Evolutionary conservation across 1,140 invertebrate genomes (phyloP), one percentile per base, ranked within the genome.

Genomic region (Armadillidium nasatum): DNA sequence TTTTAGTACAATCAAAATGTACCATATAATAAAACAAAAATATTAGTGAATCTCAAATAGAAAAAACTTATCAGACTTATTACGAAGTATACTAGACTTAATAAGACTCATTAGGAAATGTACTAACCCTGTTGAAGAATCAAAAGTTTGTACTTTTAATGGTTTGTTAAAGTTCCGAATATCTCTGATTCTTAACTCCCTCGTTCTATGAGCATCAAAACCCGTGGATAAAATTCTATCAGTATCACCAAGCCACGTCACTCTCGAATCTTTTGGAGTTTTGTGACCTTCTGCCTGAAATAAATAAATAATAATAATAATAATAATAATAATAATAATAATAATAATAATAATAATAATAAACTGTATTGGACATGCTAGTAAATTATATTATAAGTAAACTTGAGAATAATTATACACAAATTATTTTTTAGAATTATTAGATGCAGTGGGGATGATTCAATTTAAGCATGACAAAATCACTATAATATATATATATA

Each of bases 111-210:
- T 33, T 6, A 33, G 2, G 6, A 3, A 33, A 33, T 33, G 6
- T 33, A 33, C 83, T 85, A 85, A 89, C 89, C 94, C 94, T 45
- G 93, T 95, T n/a, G 93, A 95, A 80, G 92, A 93, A 84, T 96
- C 94, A 80, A 95, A 85, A 81, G 90, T 90, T 19, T 94, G 82
- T 0, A 90, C 90, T 83, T 92, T 94, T 71, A 95, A 89, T 0
- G 92, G 89, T 75, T 90, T 88, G 0, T 86, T 87, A 74, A 96
- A 88, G 82, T 94, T 95, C 76, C 94, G 88, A 54, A 94, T 84
- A 85, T 97, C 95, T 60, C 94, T 89, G 74, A 97, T 90, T 82
- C 91, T 92, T 75, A 96, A 89, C 86, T 96, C 93, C 79, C 94
- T 88, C 45, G 93, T 86, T 77, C 84, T 83, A 84, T 88, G 87